Evolutionary conservation across 2,113 vertebrate genomes (phyloP).

Genomic region (Dromiciops gliroides): DNA sequence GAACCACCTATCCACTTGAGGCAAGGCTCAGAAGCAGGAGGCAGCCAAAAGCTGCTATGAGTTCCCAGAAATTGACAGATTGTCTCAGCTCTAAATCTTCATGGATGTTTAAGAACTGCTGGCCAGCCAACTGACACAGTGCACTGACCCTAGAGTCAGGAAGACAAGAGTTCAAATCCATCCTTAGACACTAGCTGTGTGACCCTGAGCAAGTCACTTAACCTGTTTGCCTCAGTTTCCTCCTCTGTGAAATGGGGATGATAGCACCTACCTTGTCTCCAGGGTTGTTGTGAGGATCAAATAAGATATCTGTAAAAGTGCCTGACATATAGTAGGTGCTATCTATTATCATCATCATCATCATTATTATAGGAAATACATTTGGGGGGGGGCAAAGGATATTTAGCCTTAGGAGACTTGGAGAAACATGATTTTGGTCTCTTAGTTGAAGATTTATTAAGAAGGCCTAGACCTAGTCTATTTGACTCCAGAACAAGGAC

Average conservation of each 20-base stretch:
- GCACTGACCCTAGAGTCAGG: not conserved
- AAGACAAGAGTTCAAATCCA: not conserved
- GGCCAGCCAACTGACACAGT: not conserved
- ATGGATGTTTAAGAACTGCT: not conserved
- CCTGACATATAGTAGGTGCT: not conserved
- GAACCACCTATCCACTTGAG: not conserved
- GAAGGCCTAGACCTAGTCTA: not conserved
- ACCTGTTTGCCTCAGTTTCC: not conserved
- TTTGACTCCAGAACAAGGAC: not conserved
- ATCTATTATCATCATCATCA: too few species aligned
- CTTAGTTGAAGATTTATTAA: not conserved
- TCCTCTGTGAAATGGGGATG: not conserved
- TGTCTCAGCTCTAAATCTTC: not conserved
- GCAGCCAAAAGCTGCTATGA: not conserved
- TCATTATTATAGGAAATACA: not conserved
- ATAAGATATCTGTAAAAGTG: not conserved
- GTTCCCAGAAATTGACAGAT: not conserved
- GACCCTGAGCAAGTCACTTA: not conserved
- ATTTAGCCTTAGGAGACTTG: not conserved
- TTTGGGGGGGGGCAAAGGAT: too few species aligned
- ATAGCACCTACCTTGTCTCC: not conserved
- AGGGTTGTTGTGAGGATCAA: not conserved
- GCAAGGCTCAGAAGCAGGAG: not conserved
- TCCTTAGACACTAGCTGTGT: not conserved
- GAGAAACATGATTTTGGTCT: not conserved